Evolutionary conservation across 2,888 invertebrate species (phyloP).

Genomic region (Shargacucullia verbasci): DNA sequence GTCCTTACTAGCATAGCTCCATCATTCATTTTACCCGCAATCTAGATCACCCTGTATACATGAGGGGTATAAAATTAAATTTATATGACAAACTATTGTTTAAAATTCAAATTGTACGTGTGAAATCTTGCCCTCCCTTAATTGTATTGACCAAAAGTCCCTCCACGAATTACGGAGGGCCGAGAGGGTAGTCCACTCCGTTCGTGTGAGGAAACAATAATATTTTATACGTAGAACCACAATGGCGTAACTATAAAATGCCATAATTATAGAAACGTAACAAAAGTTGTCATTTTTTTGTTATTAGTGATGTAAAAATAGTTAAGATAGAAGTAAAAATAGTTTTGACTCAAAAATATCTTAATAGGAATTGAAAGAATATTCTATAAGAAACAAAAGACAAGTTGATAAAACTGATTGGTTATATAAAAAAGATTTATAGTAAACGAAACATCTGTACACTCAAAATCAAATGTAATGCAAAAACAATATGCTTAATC

Average conservation of each 20-base stretch:
- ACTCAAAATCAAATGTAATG: too few relatives aligned
- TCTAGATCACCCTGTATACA: slow-evolving; percentile 67
- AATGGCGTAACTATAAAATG: slow-evolving; percentile 38
- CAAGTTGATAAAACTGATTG: too few relatives aligned
- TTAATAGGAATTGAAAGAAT: too few relatives aligned
- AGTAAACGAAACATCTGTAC: too few relatives aligned
- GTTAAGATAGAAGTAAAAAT: too few relatives aligned
- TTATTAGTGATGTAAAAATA: too few relatives aligned
- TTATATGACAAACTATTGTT: slow-evolving; percentile 89
- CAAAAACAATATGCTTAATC: too few relatives aligned
- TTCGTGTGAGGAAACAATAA: slow-evolving; percentile 68
- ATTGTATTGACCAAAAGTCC: slow-evolving; percentile 85
- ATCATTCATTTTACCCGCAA: slow-evolving; percentile 9
- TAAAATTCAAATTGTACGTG: slow-evolving; percentile 88
- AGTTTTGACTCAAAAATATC: too few relatives aligned
- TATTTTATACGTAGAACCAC: slow-evolving; percentile 23
- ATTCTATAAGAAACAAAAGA: too few relatives aligned
- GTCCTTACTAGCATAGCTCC: neutral
- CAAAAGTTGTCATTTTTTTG: too few relatives aligned
- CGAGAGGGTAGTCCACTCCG: slow-evolving; percentile 60
- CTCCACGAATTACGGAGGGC: slow-evolving; percentile 66
- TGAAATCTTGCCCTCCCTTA: slow-evolving; percentile 86
- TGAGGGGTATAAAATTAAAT: slow-evolving; percentile 83
- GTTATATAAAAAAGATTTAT: too few relatives aligned
- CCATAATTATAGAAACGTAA: neutral